Percentiles rank a stretch among this genome's conserved stretches.
Conservation (phyloP, 2,888 invertebrate genomes). For the Dioctria rufipes region DNA sequence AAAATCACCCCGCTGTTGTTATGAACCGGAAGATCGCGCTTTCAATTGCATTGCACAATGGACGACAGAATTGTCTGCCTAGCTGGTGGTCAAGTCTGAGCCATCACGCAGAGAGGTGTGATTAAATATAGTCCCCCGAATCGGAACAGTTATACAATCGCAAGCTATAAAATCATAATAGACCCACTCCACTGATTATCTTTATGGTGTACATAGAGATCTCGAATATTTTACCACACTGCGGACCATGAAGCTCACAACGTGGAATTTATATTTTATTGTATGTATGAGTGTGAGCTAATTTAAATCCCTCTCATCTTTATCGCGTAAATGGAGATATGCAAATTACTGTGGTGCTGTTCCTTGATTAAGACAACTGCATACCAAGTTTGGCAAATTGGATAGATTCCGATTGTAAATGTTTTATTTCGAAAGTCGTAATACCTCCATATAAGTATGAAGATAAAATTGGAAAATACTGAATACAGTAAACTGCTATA, state of each 20-base stretch:
- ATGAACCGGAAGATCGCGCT: slow-evolving; percentile 40
- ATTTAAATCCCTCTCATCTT: slow-evolving; percentile 42
- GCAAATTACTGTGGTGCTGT: slow-evolving; percentile 24
- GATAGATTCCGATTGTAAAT: background rate
- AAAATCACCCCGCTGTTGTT: slow-evolving; percentile 2
- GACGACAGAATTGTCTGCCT: slow-evolving; percentile 27
- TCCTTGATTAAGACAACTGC: slow-evolving; percentile 19
- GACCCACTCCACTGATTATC: background rate
- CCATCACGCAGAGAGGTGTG: background rate
- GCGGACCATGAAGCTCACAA: background rate
- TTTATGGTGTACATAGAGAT: background rate
- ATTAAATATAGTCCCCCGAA: slow-evolving; percentile 29
- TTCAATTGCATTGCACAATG: slow-evolving; percentile 35
- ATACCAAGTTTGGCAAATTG: slow-evolving; percentile 42
- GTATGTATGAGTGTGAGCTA: slow-evolving; percentile 10
- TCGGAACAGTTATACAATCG: background rate
- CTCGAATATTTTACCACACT: background rate
- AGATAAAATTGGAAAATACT: no score
- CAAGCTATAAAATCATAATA: slow-evolving; percentile 36
- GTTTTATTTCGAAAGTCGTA: background rate
- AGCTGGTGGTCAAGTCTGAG: slow-evolving; percentile 11
- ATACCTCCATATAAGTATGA: no score
- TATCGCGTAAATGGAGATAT: slow-evolving; percentile 44
- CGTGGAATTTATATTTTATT: no score
- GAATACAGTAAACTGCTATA: no score